Base-by-base conservation (phyloP, 2,888 invertebrate species). In the Callimorpha dominula region DNA sequence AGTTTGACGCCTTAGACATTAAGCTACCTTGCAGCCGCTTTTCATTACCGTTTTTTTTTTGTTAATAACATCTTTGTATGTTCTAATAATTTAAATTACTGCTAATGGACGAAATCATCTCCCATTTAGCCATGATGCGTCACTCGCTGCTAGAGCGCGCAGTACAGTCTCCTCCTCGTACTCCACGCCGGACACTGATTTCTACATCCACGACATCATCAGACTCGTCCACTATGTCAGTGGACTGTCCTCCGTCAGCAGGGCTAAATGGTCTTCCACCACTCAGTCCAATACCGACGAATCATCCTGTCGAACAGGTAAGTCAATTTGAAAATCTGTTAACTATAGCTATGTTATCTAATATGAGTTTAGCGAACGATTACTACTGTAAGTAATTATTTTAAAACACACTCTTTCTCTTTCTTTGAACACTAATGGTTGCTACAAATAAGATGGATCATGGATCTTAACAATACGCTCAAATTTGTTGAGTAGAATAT, bases 181-280 rank as follows among this genome's bases (percentile, higher is more conserved):
- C 96, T 78, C 96, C 96, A 77, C 92, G 96, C 84, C 90, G 96
- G 80, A 95, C 96, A 75, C 91, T 97, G 5, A 97, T 96, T 0
- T 97, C 97, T 66, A 97, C 97, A 2, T 97, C 97, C 20, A 97
- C 97, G 0, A 97, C 96, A 0, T 96, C 96, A 2, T 97, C 97
- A 14, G 97, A 97, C 80, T 97, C 97, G 65, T 97, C 93, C 78
- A 96, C 94, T 6, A 92, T 95, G 95, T 96, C 95, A 0, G 94
- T 96, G 54, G 96, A 96, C 82, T 95, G 95, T 78, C 95, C 95
- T 4, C 92, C 89, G 0, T 91, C 95, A 1, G 93, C 93, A 0
- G 91, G 92, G 1, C 84, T 90, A 20, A 93, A 93, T 71, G 94
- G 93, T 57, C 86, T 86, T 0, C 87, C 88, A 5, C 87, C 91